A percentile compares a stretch with the other conserved stretches of the same genome.
These are phyloP conservation scores for Orthosia gothica DNA, from an alignment of 2,888 invertebrate genomes.

Conservation along the genomic window DNA sequence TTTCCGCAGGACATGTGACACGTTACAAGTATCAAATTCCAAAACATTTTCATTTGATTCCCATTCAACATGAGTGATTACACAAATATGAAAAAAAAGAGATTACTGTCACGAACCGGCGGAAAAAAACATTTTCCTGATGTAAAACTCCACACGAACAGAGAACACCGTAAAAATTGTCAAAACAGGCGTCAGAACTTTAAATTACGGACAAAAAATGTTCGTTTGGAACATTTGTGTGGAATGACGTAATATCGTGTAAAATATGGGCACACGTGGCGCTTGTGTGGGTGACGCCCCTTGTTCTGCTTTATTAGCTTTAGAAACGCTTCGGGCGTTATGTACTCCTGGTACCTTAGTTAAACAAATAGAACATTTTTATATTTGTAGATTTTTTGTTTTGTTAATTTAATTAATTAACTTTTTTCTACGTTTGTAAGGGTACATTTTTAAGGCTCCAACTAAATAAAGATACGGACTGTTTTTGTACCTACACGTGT, in stretches of 20 bases:
- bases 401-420: slow-evolving; percentile 28
- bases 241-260: slow-evolving; percentile 70
- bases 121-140: slow-evolving; percentile 33
- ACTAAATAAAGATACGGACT: background rate
- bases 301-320: slow-evolving; percentile 74
- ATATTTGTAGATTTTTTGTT: background rate
- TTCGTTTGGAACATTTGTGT: slow-evolving; percentile 57
- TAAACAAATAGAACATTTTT: slow-evolving; percentile 42
- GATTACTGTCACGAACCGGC: slow-evolving; percentile 3
- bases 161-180: slow-evolving; percentile 58
- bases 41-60: slow-evolving; percentile 39
- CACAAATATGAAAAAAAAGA: slow-evolving; percentile 34
- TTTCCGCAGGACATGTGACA: slow-evolving; percentile 23
- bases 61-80: slow-evolving; percentile 49
- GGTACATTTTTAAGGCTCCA: background rate
- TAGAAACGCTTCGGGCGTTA: slow-evolving; percentile 50
- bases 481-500: background rate
- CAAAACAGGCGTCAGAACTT: slow-evolving; percentile 65
- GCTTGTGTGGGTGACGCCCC: slow-evolving; percentile 76
- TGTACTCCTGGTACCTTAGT: slow-evolving; percentile 53
- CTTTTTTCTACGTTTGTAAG: slow-evolving; percentile 5
- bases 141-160: slow-evolving; percentile 28
- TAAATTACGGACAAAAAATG: slow-evolving; percentile 61
- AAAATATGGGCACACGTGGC: slow-evolving; percentile 69
- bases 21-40: slow-evolving; percentile 42